These are phyloP conservation scores for Sus cebifrons DNA, from an alignment of 2,797 vertebrate species.

Conservation along the genomic window DNA sequence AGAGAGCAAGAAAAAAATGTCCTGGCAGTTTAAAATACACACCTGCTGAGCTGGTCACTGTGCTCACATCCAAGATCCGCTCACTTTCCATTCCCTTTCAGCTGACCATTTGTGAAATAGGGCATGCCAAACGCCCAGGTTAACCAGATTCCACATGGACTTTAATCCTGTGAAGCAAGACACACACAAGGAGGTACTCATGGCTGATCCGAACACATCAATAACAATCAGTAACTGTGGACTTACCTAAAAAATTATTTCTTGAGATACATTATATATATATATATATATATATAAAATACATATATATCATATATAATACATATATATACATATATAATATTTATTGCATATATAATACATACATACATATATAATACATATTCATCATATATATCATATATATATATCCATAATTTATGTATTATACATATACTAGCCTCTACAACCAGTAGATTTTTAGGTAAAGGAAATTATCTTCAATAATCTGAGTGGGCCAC, in stretches of 20 bases:
- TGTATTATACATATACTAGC: not conserved
- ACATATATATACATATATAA: no score
- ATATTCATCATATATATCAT: no score
- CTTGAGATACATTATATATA: not conserved
- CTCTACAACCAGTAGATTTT: not conserved
- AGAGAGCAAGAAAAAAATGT: not conserved
- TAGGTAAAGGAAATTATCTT: not conserved
- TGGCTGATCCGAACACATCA: not conserved
- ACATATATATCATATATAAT: no score
- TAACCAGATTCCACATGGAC: not conserved
- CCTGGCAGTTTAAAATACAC: not conserved
- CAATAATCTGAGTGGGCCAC: not conserved
- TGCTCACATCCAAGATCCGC: not conserved
- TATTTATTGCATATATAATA: no score
- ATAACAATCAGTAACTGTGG: not conserved
- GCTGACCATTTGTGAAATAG: not conserved
- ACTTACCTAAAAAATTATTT: not conserved
- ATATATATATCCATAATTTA: no score
- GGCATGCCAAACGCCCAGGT: not conserved
- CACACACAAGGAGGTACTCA: not conserved
- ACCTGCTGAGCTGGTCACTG: not conserved
- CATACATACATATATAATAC: no score
- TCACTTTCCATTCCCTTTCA: not conserved
- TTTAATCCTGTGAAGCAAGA: not conserved
- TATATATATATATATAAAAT: not conserved